Conservation (phyloP, 2,113 vertebrate genomes). For the Notothenia rossii region DNA sequence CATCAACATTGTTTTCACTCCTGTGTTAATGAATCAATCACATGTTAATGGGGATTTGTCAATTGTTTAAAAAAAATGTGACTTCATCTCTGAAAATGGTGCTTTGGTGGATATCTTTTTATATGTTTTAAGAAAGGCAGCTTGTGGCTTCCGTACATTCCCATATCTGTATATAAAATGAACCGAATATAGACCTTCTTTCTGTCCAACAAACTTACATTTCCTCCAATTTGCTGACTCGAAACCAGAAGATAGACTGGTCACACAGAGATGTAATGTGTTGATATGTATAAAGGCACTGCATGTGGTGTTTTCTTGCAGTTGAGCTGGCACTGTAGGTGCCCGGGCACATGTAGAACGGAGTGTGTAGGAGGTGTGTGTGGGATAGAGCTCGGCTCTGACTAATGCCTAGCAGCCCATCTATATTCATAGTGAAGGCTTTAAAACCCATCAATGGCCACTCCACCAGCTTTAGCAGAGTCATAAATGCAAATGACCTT, state of each 20-base stretch:
- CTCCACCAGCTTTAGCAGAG: constrained; percentile 52
- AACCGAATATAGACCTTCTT: neutral
- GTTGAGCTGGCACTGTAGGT: constrained; percentile 45
- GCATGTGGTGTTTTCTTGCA: constrained; percentile 41
- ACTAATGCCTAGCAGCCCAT: constrained; percentile 75
- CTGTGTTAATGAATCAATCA: no score
- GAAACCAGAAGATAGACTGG: neutral
- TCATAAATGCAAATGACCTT: constrained; percentile 65
- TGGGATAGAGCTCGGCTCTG: constrained; percentile 70
- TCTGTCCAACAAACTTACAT: neutral
- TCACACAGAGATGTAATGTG: constrained; percentile 21
- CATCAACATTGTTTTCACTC: no score
- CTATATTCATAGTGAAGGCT: constrained; percentile 76
- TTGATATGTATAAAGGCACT: constrained; percentile 48
- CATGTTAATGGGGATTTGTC: no score
- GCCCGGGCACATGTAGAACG: constrained; percentile 64
- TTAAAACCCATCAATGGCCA: constrained; percentile 74
- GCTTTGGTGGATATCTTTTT: no score
- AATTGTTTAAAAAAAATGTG: no score
- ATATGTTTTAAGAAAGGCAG: no score
- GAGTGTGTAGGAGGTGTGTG: constrained; percentile 76
- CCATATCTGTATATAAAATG: neutral
- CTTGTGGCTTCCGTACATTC: no score
- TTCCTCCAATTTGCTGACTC: neutral
- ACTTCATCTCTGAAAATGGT: no score